Evolutionary conservation across 2,888 invertebrate genomes (phyloP).

Genomic region (Epirrhoe alternata): DNA sequence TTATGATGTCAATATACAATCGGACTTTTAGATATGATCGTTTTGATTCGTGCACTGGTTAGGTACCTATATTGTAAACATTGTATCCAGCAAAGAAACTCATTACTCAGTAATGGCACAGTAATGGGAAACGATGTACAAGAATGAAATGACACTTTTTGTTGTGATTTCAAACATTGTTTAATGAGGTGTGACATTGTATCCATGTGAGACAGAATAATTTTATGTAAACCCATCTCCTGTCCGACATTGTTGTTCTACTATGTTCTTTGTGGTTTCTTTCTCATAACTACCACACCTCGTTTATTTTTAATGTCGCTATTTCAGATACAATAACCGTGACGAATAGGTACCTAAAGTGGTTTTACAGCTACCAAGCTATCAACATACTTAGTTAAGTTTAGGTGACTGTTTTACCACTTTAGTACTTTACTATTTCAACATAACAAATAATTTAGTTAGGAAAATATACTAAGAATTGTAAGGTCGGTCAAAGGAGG

Average conservation of each 20-base stretch:
- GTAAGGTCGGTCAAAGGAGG: no score
- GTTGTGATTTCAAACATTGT: slow-evolving; percentile 17
- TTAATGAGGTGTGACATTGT: slow-evolving; percentile 4
- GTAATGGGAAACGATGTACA: not conserved
- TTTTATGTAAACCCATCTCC: not conserved
- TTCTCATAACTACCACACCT: not conserved
- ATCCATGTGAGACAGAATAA: slow-evolving; percentile 5
- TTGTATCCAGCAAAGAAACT: not conserved
- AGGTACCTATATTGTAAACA: no score
- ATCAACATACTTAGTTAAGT: not conserved
- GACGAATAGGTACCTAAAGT: no score
- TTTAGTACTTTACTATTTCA: not conserved
- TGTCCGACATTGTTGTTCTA: not conserved
- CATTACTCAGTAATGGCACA: not conserved
- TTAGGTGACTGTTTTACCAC: not conserved
- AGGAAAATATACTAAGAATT: no score
- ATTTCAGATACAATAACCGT: not conserved
- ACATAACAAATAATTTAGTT: no score
- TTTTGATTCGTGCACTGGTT: no score
- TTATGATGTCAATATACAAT: not conserved
- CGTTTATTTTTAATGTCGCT: not conserved
- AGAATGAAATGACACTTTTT: slow-evolving; percentile 1
- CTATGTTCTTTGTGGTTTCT: not conserved
- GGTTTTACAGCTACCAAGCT: no score
- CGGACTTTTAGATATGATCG: no score